Conservation (phyloP, 2,888 invertebrate species). For the Cryptus viduatorius region DNA sequence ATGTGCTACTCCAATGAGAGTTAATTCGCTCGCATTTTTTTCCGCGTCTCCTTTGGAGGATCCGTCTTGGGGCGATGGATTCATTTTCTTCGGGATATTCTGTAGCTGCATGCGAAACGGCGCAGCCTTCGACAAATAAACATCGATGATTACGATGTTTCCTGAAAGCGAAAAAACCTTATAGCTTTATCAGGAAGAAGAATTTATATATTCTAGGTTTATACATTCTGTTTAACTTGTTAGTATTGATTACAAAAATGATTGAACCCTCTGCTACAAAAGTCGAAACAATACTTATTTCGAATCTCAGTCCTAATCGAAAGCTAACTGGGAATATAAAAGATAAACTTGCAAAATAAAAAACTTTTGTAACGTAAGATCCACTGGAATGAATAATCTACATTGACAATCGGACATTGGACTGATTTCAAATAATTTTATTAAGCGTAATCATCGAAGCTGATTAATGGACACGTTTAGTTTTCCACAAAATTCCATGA, state of each 20-base stretch:
- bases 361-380: too few species aligned
- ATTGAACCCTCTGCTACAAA: too few species aligned
- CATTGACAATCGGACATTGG: background rate
- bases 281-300: too few species aligned
- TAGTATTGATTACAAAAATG: background rate
- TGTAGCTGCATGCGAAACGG: background rate
- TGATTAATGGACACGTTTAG: background rate
- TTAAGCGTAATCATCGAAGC: background rate
- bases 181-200: background rate
- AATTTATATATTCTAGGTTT: background rate
- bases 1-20: background rate
- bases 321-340: too few species aligned
- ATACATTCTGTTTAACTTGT: background rate
- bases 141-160: background rate
- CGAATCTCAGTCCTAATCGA: too few species aligned
- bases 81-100: too few species aligned
- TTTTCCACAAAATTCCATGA: background rate
- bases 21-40: background rate
- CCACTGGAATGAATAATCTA: too few species aligned
- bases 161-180: background rate
- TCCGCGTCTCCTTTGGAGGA: background rate
- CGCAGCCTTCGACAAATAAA: background rate
- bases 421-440: background rate
- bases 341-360: too few species aligned
- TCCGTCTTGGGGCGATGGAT: background rate